Percentiles rank a stretch among this genome's conserved stretches.
These are phyloP conservation scores for Drosophila funebris DNA, from an alignment of 1,140 invertebrate species.

Conservation along the genomic window DNA sequence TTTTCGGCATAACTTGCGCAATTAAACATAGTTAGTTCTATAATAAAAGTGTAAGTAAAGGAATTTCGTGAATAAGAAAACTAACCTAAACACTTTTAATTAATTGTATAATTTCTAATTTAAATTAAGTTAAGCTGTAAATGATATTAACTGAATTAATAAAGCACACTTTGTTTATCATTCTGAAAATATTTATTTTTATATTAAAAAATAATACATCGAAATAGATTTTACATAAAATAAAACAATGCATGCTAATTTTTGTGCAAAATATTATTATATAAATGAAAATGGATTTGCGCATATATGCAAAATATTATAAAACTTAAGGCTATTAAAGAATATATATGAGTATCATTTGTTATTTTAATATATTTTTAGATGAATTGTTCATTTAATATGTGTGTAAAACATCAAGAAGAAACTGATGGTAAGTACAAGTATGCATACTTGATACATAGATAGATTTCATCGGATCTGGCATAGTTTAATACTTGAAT, in stretches of 20 bases:
- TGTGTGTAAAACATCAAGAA: conserved; percentile 6
- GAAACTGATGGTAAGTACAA: conserved; percentile 14
- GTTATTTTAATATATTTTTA: conserved; percentile 74
- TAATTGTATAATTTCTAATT: too few relatives aligned
- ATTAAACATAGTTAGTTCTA: too few relatives aligned
- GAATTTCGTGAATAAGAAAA: too few relatives aligned
- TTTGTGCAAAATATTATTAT: conserved; percentile 22
- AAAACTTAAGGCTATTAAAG: conserved; percentile 46
- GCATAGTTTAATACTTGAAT: conserved; percentile 74
- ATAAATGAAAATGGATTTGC: conserved; percentile 20
- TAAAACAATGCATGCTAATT: conserved; percentile 20
- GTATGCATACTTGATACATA: too few relatives aligned
- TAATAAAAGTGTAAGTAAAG: too few relatives aligned
- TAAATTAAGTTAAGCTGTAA: too few relatives aligned
- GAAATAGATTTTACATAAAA: conserved; percentile 41
- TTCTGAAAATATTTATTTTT: conserved; percentile 51
- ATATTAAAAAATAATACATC: conserved; percentile 45
- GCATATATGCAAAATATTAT: conserved; percentile 12
- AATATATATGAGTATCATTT: conserved; percentile 83
- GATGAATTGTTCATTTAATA: conserved; percentile 28
- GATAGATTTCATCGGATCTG: conserved; percentile 7
- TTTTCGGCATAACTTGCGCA: too few relatives aligned
- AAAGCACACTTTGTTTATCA: background rate
- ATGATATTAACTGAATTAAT: too few relatives aligned
- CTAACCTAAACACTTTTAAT: too few relatives aligned